Evolutionary conservation across 1,140 invertebrate species (phyloP).

Genomic region (Anagrus nilaparvatae): DNA sequence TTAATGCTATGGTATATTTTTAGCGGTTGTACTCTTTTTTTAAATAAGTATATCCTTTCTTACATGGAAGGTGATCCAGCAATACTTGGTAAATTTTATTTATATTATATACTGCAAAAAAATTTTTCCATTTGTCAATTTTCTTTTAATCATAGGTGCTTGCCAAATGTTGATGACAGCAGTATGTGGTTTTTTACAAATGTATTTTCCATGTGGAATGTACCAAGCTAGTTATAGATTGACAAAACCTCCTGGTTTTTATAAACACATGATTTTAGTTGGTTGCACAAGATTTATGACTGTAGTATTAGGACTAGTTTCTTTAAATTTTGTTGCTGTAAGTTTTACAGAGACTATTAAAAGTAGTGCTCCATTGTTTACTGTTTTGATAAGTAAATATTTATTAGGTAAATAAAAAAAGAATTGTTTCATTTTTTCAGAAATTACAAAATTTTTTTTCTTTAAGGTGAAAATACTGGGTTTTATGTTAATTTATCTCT

Average conservation of each 20-base stretch:
- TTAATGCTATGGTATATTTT: constrained; percentile 69
- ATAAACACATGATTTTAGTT: constrained; percentile 66
- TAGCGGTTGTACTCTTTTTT: constrained; percentile 67
- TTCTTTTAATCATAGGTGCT: constrained; percentile 40
- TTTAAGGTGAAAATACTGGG: constrained; percentile 61
- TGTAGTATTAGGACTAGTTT: constrained; percentile 64
- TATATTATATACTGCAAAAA: not conserved
- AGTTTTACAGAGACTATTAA: constrained; percentile 83
- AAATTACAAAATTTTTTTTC: constrained; percentile 11
- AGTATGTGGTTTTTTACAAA: constrained; percentile 64
- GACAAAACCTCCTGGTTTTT: constrained; percentile 60
- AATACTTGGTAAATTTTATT: constrained; percentile 52
- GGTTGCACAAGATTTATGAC: constrained; percentile 69
- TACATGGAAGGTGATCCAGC: constrained; percentile 70
- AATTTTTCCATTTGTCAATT: not conserved
- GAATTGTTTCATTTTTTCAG: too few species aligned
- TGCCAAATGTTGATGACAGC: constrained; percentile 73
- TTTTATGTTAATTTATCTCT: constrained; percentile 68
- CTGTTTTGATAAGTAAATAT: constrained; percentile 66
- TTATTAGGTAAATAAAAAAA: constrained; percentile 51
- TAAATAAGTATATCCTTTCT: constrained; percentile 76
- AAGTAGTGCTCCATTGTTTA: constrained; percentile 76
- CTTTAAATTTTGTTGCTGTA: constrained; percentile 74
- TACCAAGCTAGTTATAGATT: constrained; percentile 51
- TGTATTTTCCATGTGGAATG: constrained; percentile 68